phyloP scores from a whole-genome alignment of 1,140 invertebrate genomes.

The Penaeus vannamei region DNA sequence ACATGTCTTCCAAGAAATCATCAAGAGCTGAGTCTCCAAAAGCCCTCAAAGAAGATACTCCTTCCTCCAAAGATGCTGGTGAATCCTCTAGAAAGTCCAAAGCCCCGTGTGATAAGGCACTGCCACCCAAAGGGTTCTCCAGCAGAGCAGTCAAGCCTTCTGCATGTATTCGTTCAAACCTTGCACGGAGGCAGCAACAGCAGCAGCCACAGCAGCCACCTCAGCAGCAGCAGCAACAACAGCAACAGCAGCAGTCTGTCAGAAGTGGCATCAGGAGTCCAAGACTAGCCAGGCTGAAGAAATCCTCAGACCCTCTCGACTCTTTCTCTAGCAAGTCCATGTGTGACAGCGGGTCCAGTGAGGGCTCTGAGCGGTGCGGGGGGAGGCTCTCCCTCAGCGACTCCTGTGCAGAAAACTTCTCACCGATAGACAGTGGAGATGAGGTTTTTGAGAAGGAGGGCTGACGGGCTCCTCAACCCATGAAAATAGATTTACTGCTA shows the following conservation, averaged over 20 bases:
- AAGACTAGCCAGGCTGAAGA: conserved; percentile 48
- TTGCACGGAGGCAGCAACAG: conserved; percentile 11
- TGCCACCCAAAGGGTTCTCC: conserved; percentile 57
- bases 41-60: conserved; percentile 24
- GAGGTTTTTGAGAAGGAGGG: conserved; percentile 60
- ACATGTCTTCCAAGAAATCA: conserved; percentile 56
- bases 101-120: conserved; percentile 49
- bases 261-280: conserved; percentile 51
- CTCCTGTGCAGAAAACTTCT: conserved; percentile 64
- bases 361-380: conserved; percentile 58
- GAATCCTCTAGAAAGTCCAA: conserved; percentile 42
- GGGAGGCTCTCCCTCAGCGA: conserved; percentile 61
- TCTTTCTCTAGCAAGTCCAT: conserved; percentile 55
- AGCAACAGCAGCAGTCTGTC: conserved; percentile 39
- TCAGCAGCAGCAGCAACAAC: conserved; percentile 8
- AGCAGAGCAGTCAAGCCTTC: conserved; percentile 49
- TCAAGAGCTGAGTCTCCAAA: conserved; percentile 52
- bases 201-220: conserved; percentile 37
- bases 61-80: conserved; percentile 36
- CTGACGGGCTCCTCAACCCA: conserved; percentile 22
- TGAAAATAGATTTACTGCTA: conserved; percentile 10
- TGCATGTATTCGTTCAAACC: conserved; percentile 39
- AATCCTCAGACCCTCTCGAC: conserved; percentile 52
- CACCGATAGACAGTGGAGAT: conserved; percentile 59
- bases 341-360: conserved; percentile 62